These are phyloP conservation scores for Hormaphis cornu DNA, from an alignment of 1,140 invertebrate genomes.

Conservation along the genomic window DNA sequence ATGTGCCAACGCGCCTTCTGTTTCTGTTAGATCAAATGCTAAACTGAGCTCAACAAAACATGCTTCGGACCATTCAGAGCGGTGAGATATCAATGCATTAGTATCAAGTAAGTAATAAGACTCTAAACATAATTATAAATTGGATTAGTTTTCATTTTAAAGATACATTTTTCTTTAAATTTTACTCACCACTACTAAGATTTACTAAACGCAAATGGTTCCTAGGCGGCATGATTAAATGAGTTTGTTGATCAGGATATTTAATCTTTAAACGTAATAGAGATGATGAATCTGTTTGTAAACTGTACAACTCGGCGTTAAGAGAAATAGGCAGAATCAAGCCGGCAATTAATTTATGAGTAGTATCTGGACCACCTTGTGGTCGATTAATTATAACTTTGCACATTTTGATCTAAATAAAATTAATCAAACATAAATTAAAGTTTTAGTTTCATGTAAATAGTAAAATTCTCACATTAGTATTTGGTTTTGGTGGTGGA, in stretches of 20 bases:
- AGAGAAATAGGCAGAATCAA: constrained; percentile 75
- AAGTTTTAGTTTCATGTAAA: background rate
- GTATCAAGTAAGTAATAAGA: constrained; percentile 68
- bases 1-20: constrained; percentile 45
- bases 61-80: constrained; percentile 72
- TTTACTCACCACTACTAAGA: constrained; percentile 27
- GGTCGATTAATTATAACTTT: constrained; percentile 77
- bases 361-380: constrained; percentile 66
- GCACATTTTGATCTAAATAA: constrained; percentile 58
- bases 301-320: constrained; percentile 73
- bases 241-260: constrained; percentile 83
- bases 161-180: too few relatives aligned
- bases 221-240: constrained; percentile 66
- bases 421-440: background rate
- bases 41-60: constrained; percentile 79
- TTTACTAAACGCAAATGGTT: constrained; percentile 48
- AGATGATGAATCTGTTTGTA: constrained; percentile 52
- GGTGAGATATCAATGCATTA: constrained; percentile 78
- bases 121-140: constrained; percentile 38
- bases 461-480: constrained; percentile 42
- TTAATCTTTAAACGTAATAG: constrained; percentile 72
- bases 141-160: background rate
- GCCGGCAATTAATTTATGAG: constrained; percentile 88
- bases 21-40: constrained; percentile 66
- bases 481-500: constrained; percentile 52